phyloP scores from a whole-genome alignment of 2,797 vertebrate genomes.

The Trachurus trachurus region DNA sequence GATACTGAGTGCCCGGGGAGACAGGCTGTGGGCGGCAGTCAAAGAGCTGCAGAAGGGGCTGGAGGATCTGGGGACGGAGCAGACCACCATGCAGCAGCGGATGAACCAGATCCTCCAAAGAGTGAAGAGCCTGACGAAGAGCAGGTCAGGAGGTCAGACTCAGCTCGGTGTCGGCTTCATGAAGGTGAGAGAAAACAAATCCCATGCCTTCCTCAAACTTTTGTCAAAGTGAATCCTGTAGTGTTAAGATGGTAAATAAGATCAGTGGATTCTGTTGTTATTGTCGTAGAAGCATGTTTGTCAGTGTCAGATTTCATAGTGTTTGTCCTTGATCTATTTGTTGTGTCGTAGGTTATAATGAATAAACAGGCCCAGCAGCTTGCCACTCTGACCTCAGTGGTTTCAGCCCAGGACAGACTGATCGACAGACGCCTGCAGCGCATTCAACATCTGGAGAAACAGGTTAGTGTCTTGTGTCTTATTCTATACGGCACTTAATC shows the following conservation, averaged over 20 bases:
- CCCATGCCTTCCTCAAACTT: neutral
- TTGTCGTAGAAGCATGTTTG: neutral
- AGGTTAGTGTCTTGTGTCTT: neutral
- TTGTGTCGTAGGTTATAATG: constrained; percentile 38
- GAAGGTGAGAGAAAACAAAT: constrained; percentile 45
- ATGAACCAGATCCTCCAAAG: constrained; percentile 50
- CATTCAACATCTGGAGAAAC: constrained; percentile 66
- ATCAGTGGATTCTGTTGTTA: neutral
- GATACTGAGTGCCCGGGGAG: constrained; percentile 57
- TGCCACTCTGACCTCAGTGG: constrained; percentile 41
- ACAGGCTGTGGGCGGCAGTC: constrained; percentile 51
- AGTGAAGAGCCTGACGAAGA: constrained; percentile 33
- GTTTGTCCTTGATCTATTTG: neutral
- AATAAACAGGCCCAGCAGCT: constrained; percentile 54
- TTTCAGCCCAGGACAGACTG: constrained; percentile 50
- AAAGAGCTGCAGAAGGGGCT: constrained; percentile 60
- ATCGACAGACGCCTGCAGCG: constrained; percentile 54
- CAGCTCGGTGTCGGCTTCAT: constrained; percentile 10
- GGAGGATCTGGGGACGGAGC: constrained; percentile 46
- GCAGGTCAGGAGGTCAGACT: neutral
- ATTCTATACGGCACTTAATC: neutral
- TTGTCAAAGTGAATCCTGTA: neutral
- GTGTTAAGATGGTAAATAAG: neutral
- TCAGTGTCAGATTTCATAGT: neutral
- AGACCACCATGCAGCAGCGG: constrained; percentile 24